These are phyloP conservation scores for Micropoecilia bifurca DNA, from an alignment of 2,797 vertebrate genomes.

Conservation along the genomic window DNA sequence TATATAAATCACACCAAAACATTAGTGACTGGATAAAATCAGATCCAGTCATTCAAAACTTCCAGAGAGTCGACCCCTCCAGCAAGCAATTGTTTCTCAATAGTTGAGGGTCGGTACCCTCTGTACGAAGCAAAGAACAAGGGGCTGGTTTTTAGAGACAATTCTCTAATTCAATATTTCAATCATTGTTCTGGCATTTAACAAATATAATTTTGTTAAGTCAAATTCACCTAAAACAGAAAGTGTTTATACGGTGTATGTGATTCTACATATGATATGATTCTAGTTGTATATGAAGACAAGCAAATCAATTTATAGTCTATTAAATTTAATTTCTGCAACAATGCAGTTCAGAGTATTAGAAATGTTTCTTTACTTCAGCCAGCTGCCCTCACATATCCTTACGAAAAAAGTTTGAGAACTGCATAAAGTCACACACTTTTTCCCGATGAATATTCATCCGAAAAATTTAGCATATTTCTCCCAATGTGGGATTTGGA, in stretches of 20 bases:
- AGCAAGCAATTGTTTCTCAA: too few species aligned
- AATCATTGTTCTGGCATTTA: not conserved
- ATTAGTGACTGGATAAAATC: too few species aligned
- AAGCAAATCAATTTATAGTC: not conserved
- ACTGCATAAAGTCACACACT: not conserved
- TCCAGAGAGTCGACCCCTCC: too few species aligned
- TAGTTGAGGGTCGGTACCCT: too few species aligned
- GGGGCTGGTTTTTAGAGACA: too few species aligned
- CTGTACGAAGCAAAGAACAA: too few species aligned
- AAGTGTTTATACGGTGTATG: not conserved
- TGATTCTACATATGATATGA: not conserved
- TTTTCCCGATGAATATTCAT: not conserved
- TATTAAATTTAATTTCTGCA: too few species aligned
- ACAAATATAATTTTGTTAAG: not conserved
- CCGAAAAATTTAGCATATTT: not conserved
- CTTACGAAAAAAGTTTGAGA: not conserved
- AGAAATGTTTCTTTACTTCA: not conserved
- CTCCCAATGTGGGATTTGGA: not conserved
- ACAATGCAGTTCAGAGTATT: too few species aligned
- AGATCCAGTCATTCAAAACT: too few species aligned
- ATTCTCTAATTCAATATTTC: too few species aligned
- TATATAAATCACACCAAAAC: too few species aligned
- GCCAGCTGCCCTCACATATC: not conserved
- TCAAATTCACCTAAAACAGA: not conserved
- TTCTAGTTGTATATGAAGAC: not conserved